A percentile compares a stretch with the other conserved stretches of the same genome.
Evolutionary conservation across 2,113 vertebrate species (phyloP).

Genomic region (Antigone vipio): DNA sequence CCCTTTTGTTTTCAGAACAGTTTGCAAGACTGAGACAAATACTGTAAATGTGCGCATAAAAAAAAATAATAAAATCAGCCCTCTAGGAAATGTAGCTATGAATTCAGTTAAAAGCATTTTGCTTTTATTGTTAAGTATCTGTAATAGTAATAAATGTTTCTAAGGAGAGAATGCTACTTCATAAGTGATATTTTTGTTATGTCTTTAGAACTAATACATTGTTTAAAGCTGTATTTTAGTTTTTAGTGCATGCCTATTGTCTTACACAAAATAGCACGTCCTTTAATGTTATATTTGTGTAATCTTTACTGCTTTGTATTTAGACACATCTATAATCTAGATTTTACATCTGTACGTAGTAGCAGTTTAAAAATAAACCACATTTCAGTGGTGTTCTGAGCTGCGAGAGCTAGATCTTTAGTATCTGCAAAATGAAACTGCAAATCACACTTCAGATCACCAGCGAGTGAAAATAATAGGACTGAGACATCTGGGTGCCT

Average conservation of each 20-base stretch:
- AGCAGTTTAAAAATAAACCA: constrained; percentile 28
- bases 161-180: background rate
- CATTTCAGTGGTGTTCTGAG: background rate
- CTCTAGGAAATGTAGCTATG: background rate
- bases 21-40: background rate
- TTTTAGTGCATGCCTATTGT: constrained; percentile 2
- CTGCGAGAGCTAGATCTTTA: background rate
- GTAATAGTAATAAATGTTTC: constrained; percentile 33
- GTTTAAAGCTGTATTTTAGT: constrained; percentile 19
- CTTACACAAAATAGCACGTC: constrained; percentile 28
- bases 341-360: background rate
- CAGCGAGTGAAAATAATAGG: constrained; percentile 3
- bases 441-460: constrained; percentile 15
- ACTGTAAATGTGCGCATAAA: background rate
- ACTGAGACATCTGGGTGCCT: background rate
- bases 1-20: constrained; percentile 1
- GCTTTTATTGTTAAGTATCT: constrained; percentile 19
- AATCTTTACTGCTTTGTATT: constrained; percentile 26
- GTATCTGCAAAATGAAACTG: constrained; percentile 19
- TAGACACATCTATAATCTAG: constrained; percentile 18
- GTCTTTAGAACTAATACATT: background rate
- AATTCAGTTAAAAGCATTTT: background rate
- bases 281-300: constrained; percentile 24
- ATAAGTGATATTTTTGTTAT: background rate
- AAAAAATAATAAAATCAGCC: background rate